Evolutionary conservation across 2,888 invertebrate species (phyloP).

Genomic region (Melinaea marsaeus): DNA sequence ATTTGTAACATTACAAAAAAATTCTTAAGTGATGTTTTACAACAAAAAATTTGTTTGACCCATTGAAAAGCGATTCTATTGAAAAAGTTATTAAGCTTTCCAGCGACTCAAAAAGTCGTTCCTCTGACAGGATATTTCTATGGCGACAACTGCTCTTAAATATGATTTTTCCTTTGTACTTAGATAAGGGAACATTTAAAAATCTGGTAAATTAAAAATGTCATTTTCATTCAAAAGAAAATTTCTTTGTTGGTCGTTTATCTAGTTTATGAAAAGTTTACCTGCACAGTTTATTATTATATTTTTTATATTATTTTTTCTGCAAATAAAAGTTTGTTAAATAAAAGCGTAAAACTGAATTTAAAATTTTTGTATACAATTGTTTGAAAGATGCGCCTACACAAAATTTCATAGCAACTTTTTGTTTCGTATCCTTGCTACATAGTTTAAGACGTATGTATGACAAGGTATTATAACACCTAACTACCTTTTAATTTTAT

Average conservation of each 20-base stretch:
- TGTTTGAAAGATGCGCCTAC: not conserved
- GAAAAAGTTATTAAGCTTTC: conserved; percentile 24
- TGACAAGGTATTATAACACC: too few relatives aligned
- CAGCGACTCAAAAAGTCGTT: conserved; percentile 27
- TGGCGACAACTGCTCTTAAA: conserved; percentile 24
- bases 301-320: too few relatives aligned
- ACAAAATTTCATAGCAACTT: conserved; percentile 7
- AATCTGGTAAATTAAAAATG: conserved; percentile 14
- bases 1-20: conserved; percentile 11
- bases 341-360: too few relatives aligned
- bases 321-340: too few relatives aligned
- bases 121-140: conserved; percentile 28
- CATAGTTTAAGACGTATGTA: not conserved
- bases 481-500: not conserved
- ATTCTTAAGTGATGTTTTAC: too few relatives aligned
- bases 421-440: not conserved
- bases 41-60: too few relatives aligned
- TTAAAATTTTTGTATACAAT: too few relatives aligned
- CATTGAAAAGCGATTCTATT: too few relatives aligned
- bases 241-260: not conserved
- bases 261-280: not conserved
- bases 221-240: conserved; percentile 13
- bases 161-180: conserved; percentile 7
- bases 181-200: conserved; percentile 9
- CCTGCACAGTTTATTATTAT: not conserved